Evolutionary conservation across 2,888 invertebrate genomes (phyloP).

Genomic region (Ptilodon capucinus): DNA sequence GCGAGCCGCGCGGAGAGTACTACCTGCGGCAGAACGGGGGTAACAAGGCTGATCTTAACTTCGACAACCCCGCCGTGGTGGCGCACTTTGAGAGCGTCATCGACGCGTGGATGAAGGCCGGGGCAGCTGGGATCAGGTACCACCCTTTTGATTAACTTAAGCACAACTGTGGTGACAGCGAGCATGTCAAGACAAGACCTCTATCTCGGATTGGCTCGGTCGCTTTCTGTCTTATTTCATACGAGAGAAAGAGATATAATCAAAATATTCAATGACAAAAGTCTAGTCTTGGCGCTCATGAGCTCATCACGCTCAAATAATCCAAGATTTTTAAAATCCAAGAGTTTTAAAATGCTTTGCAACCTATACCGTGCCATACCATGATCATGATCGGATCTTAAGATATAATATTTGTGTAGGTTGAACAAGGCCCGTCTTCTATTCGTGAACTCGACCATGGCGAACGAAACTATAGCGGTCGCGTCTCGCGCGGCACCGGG

Average conservation of each 20-base stretch:
- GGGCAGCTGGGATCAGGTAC: slow-evolving; percentile 91
- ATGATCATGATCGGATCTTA: too few relatives aligned
- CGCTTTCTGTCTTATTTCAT: too few relatives aligned
- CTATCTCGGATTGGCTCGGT: too few relatives aligned
- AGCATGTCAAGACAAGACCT: too few relatives aligned
- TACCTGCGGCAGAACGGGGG: slow-evolving; percentile 90
- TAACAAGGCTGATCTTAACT: slow-evolving; percentile 91
- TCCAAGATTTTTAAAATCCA: too few relatives aligned
- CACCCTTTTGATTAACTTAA: background rate
- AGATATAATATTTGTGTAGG: slow-evolving; percentile 33
- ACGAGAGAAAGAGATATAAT: too few relatives aligned
- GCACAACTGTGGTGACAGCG: too few relatives aligned
- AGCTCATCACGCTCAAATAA: too few relatives aligned
- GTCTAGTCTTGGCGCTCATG: too few relatives aligned
- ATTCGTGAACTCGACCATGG: slow-evolving; percentile 81
- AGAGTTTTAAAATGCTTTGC: too few relatives aligned
- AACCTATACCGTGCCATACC: too few relatives aligned
- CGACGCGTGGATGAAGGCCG: slow-evolving; percentile 87
- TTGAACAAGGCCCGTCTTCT: slow-evolving; percentile 86
- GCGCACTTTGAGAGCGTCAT: slow-evolving; percentile 86
- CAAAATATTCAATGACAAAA: too few relatives aligned
- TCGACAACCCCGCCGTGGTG: slow-evolving; percentile 86
- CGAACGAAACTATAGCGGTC: slow-evolving; percentile 68
- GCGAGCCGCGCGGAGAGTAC: slow-evolving; percentile 84
- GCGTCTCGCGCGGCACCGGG: slow-evolving; percentile 41